These are phyloP conservation scores for Varanus salvator DNA, from an alignment of 2,113 vertebrate species.

Conservation along the genomic window DNA sequence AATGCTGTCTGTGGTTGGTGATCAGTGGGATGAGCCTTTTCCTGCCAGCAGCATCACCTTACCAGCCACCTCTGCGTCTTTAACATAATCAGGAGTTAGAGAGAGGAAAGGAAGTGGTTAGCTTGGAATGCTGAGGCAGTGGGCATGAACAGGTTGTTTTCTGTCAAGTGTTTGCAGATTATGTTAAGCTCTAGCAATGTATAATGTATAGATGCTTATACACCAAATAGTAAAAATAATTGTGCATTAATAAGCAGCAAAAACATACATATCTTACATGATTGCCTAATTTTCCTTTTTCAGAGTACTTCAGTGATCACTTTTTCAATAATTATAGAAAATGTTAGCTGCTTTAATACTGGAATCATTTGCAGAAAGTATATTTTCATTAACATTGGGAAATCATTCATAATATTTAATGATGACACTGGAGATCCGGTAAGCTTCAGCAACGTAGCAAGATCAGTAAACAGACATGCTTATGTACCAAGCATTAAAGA, in stretches of 20 bases:
- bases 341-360: constrained; percentile 90
- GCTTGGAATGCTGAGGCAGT: background rate
- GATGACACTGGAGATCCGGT: constrained; percentile 90
- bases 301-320: constrained; percentile 84
- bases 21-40: background rate
- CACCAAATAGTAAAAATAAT: no score
- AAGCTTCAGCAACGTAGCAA: constrained; percentile 63
- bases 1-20: background rate
- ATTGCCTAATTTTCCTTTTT: constrained; percentile 9
- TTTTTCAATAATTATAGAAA: constrained; percentile 86
- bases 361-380: constrained; percentile 92
- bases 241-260: no score
- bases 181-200: background rate
- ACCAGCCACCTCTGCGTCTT: background rate
- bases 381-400: constrained; percentile 83
- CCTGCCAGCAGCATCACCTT: background rate
- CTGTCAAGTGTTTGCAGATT: background rate
- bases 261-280: no score
- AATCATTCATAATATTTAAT: constrained; percentile 86
- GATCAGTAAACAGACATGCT: background rate
- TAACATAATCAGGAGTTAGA: background rate
- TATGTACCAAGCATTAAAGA: background rate
- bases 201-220: no score
- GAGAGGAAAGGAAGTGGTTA: no score
- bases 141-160: background rate